Evolutionary conservation across 1,140 invertebrate species (phyloP), one percentile per base, ranked within the genome.

Genomic region (Tetramorium simillimum): DNA sequence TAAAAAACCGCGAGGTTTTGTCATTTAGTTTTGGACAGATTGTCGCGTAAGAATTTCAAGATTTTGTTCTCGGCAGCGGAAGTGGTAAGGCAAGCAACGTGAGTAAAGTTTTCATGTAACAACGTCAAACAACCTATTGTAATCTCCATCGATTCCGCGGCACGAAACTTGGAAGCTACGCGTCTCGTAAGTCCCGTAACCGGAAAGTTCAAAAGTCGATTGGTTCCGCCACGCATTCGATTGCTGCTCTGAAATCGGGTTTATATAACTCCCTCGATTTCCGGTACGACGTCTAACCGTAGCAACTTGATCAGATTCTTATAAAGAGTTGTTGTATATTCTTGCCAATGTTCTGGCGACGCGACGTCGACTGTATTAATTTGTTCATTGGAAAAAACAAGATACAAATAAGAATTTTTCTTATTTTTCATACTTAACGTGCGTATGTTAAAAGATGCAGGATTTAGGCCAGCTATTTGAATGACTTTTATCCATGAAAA

Each of bases 121-220:
- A 46, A 81, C n/a, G 16, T 70, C 49, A 60, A 28, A 24, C 72
- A 5, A 40, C 24, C 63, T 51, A 86, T 89, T 89, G 72, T 87
- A 90, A 90, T 90, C 63, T 46, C 46, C 51, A 84, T 85, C 73
- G 72, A 85, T 78, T 85, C 21, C 73, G 33, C 65, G 16, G 28
- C 46, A 84, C 40, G 56, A 65, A 87, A 77, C 40, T 87, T 62
- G n/a, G 21, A 82, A 72, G 63, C 33, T 78, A 63, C 62, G 49
- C 77, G 63, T 76, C 85, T 86, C 56, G 62, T 56, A 63, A 88
- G 75, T 85, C 70, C 40, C 37, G 53, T 62, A 70, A 37, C 40
- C 65, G 78, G 70, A 76, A 86, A 89, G 82, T 89, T 86, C 40
- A 62, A 82, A 86, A 89, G 87, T 89, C 76, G 56, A 80, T 67